Evolutionary conservation across 2,113 vertebrate genomes (phyloP), one percentile per base, ranked within the genome.

Genomic region (Nannobrachium achirus): DNA sequence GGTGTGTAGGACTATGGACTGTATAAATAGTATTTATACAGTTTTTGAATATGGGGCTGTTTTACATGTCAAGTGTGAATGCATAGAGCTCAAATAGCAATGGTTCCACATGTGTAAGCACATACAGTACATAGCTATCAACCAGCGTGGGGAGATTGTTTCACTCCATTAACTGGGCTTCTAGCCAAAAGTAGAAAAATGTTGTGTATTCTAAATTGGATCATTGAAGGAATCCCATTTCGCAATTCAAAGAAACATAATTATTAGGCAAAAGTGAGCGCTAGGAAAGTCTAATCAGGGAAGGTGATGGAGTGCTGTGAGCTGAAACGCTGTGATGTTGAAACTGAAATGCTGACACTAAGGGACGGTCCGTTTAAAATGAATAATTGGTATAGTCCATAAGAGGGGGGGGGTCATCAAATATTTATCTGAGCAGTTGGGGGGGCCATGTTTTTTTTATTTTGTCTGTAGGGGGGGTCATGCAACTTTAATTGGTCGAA

Each of bases 1-100:
- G n/a, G n/a, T n/a, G n/a, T n/a, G n/a, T n/a, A n/a, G n/a, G n/a
- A n/a, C n/a, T n/a, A n/a, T n/a, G n/a, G n/a, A n/a, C n/a, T n/a
- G n/a, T n/a, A n/a, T n/a, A n/a, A n/a, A n/a, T n/a, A n/a, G n/a
- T n/a, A n/a, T n/a, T n/a, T n/a, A n/a, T n/a, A n/a, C n/a, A n/a
- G n/a, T n/a, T n/a, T n/a, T n/a, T n/a, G n/a, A n/a, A n/a, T n/a
- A n/a, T n/a, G 40, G 20, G 64, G 71, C 57, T 44, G 59, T 63
- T 63, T 66, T 69, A 20, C 63, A 42, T 82, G 66, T 74, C 73
- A 69, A 25, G 45, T 18, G 48, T 10, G 51, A 72, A 39, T 62
- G 38, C 46, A 44, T 40, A 33, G n/a, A 52, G 10, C 18, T 38
- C 16, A 38, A 7, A 39, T 3, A 40, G 18, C 52, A 52, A 63